These are phyloP conservation scores for Styela clava DNA, from an alignment of 23 tunicate species.

Conservation along the genomic window DNA sequence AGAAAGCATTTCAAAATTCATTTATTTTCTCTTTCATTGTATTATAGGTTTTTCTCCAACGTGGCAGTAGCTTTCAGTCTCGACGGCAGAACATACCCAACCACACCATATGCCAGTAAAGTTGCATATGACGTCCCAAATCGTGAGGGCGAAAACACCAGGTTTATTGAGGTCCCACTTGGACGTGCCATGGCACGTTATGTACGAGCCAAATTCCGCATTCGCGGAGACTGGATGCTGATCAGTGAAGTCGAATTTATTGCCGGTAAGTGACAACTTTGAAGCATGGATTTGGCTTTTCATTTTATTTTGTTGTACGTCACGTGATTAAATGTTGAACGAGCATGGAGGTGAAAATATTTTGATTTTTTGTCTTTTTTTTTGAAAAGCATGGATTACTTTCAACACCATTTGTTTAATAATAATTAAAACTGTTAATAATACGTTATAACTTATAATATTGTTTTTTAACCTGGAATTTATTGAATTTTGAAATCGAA, in stretches of 20 bases:
- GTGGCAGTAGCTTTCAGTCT: conserved; percentile 40
- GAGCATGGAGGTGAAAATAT: too few species aligned
- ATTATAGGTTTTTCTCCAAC: conserved; percentile 42
- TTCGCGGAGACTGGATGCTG: conserved; percentile 46
- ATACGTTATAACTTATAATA: too few species aligned
- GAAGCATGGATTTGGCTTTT: not conserved
- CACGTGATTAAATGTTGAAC: not conserved
- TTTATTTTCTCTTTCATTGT: not conserved
- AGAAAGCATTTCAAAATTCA: too few species aligned
- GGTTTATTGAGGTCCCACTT: conserved; percentile 47
- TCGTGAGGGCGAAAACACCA: conserved; percentile 13
- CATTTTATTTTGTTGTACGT: not conserved
- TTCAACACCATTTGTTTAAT: too few species aligned
- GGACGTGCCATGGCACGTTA: conserved; percentile 40
- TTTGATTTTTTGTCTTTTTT: too few species aligned
- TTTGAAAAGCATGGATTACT: too few species aligned
- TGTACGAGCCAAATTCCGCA: conserved; percentile 38
- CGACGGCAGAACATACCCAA: conserved; percentile 37
- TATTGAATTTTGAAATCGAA: too few species aligned
- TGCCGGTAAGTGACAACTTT: conserved; percentile 34
- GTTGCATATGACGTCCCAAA: conserved; percentile 22
- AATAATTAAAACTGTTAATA: too few species aligned
- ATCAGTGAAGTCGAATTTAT: conserved; percentile 77
- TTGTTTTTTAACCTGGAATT: too few species aligned
- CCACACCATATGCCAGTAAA: conserved; percentile 21